phyloP scores from a whole-genome alignment of 2,888 invertebrate species.

The Heteromyza rotundicornis region DNA sequence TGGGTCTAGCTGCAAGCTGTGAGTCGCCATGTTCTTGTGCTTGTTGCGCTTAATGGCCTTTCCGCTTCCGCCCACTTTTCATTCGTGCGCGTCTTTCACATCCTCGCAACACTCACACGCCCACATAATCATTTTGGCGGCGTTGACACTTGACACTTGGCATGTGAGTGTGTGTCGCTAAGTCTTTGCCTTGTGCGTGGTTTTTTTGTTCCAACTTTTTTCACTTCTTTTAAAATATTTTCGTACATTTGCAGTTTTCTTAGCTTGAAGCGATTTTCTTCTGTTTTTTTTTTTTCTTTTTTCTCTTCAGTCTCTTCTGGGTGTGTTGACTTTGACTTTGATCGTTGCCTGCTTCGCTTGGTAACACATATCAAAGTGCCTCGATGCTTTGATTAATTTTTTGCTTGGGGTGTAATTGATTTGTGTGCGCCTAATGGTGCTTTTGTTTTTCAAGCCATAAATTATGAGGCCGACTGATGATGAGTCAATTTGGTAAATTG shows the following conservation, averaged over 20 bases:
- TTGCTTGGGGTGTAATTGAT: background rate
- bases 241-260: too few relatives aligned
- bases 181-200: too few relatives aligned
- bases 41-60: background rate
- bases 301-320: background rate
- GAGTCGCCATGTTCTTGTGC: background rate
- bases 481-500: background rate
- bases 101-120: slow-evolving; percentile 28
- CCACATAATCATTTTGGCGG: slow-evolving; percentile 49
- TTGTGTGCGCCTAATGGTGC: background rate
- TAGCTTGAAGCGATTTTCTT: too few relatives aligned
- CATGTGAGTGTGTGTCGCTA: too few relatives aligned
- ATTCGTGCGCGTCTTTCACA: background rate
- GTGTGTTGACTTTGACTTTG: background rate
- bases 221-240: too few relatives aligned
- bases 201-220: too few relatives aligned
- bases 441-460: background rate
- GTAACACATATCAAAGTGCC: background rate
- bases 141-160: slow-evolving; percentile 50
- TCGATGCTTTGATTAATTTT: too few relatives aligned
- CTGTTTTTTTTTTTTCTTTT: background rate
- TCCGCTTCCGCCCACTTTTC: slow-evolving; percentile 1
- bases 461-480: background rate
- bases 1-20: background rate
- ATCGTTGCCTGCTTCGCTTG: background rate